These are phyloP conservation scores for Piliocolobus tephrosceles DNA, from an alignment of 2,113 vertebrate genomes.

Conservation along the genomic window DNA sequence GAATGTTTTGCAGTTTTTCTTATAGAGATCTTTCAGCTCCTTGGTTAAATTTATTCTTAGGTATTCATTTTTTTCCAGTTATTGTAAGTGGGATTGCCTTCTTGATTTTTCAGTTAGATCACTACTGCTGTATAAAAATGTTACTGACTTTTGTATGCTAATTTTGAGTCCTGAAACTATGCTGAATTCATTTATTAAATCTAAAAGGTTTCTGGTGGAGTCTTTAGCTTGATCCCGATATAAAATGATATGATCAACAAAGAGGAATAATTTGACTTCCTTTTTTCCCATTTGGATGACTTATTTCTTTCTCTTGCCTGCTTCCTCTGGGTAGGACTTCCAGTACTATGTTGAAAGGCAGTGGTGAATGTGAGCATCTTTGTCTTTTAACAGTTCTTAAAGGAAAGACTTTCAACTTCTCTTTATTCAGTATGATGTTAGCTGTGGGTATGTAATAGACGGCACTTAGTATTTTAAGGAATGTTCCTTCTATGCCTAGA, in stretches of 20 bases:
- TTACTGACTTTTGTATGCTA: neutral
- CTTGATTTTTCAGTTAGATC: neutral
- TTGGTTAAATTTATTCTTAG: neutral
- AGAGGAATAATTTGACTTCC: neutral
- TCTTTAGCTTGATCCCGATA: neutral
- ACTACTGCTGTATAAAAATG: neutral
- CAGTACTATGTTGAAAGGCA: neutral
- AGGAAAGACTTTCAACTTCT: neutral
- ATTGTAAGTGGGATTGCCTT: neutral
- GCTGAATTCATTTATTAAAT: neutral
- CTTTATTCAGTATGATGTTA: neutral
- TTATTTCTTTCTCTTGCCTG: neutral
- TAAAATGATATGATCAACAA: neutral
- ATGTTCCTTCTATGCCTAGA: neutral
- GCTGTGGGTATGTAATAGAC: neutral
- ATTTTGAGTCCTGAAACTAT: neutral
- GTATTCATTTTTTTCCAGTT: neutral
- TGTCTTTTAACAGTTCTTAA: neutral
- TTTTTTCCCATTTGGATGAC: neutral
- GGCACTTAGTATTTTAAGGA: neutral
- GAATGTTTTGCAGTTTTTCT: no score
- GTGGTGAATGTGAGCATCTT: neutral
- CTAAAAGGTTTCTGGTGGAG: neutral
- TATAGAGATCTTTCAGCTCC: no score
- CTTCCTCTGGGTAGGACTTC: neutral